Base-by-base conservation (phyloP, 2,888 invertebrate genomes). In the Mycogona germanica region DNA sequence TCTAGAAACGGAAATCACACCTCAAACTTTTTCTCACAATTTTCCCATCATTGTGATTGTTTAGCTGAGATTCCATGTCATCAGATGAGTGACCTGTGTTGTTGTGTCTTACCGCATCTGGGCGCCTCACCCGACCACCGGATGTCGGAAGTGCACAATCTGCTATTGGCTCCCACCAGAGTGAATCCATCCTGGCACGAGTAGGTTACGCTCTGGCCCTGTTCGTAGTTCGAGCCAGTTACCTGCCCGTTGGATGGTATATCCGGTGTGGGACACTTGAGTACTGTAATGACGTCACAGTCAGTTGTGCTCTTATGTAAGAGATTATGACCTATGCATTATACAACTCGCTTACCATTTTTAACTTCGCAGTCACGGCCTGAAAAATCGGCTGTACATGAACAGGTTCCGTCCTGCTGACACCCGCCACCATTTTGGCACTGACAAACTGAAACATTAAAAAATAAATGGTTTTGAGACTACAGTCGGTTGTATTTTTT, bases 381-480 rank as follows among this genome's bases (percentile, higher is more conserved):
- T 49, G 53, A 45, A 37, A 40, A 59, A 23, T 42, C 46, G 6
- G 35, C 38, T 3, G 49, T 37, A 37, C 60, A 60, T 1, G 40
- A 35, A 40, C 60, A 60, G 17, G 28, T 50, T 4, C 60, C 60
- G 17, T 37, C 40, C 19, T 44, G 29, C 9, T 55, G 53, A 35
- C 60, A 60, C 12, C 28, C 26, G 2, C 56, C 60, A 4, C 57
- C 55, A 54, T 60, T 60, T 17, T 56, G 29, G 32, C 60, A 60
- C 2, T 23, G 29, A 14, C 60, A 60, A 25, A 46, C 60, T 59
- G 32, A 21, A 30, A 29, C 26, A 46, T 17, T 12, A 32, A 32
- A 9, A 23, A n/a, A n/a, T n/a, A n/a, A n/a, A n/a, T n/a, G n/a
- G n/a, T n/a, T n/a, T n/a, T n/a, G n/a, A n/a, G n/a, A n/a, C n/a